Base-by-base conservation (phyloP, 2,888 invertebrate genomes). In the Priocnemis perturbator region DNA sequence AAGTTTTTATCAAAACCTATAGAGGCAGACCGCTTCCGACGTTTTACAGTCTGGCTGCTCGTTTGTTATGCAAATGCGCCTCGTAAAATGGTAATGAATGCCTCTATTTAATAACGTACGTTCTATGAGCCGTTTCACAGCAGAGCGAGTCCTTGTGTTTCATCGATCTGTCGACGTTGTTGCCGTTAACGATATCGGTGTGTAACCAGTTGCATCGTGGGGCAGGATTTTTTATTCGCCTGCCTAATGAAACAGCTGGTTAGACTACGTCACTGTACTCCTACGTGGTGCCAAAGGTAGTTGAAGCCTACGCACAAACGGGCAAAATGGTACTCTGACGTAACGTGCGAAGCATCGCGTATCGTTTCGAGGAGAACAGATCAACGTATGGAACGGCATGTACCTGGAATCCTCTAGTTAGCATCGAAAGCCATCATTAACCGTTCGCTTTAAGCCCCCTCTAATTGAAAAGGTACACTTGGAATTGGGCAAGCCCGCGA, bases 21-120 rank as follows among this genome's bases (percentile, higher is more conserved):
- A 60, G 61, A 45, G 60, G 50, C 17, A 0, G 37, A 30, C 60
- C 60, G 60, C 56, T 56, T 45, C 15, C 52, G 30, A 2, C 45
- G 65, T 55, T 66, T 52, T 60, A 60, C 72, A 68, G 71, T 57
- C 69, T 69, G 72, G 64, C 55, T 56, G 37, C 76, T 77, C 76
- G 77, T 81, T 79, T 74, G 73, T 74, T 77, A 79, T 73, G 80
- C 76, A 74, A 77, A 81, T 76, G 59, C 62, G 19, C 72, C 20
- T 73, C 80, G 78, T 76, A 77, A 78, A 79, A 77, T 76, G 77
- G 65, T 73, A 81, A 80, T 77, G 74, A 79, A 76, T 71, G 75
- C 73, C 68, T 74, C 74, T 72, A 74, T 79, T 78, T 78, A 79
- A 79, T 80, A 77, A 80, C 74, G 71, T 64, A 60, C 57, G 74